phyloP scores from a whole-genome alignment of 2,888 invertebrate species.

The Phorcus lineatus region DNA sequence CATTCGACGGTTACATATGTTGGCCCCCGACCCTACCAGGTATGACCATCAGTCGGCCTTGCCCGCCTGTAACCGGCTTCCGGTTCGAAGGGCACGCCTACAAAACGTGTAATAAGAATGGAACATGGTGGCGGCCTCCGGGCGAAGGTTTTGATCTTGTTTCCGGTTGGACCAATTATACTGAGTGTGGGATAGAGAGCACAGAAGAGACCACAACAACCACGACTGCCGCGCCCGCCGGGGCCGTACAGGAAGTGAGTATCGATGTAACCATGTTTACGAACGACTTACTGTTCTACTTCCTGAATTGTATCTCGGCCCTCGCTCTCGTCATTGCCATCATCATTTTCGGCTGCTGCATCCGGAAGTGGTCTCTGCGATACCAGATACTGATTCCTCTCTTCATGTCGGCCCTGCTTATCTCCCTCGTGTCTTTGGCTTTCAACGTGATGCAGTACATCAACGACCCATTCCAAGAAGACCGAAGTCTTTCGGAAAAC shows the following conservation, averaged over 20 bases:
- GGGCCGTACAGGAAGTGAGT: background rate
- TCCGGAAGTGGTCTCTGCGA: slow-evolving; percentile 12
- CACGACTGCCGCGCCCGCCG: background rate
- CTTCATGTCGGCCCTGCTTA: slow-evolving; percentile 21
- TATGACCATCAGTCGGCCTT: slow-evolving; percentile 18
- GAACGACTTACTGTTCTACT: background rate
- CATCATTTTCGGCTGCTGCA: slow-evolving; percentile 15
- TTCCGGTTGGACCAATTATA: slow-evolving; percentile 22
- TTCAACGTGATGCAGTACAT: slow-evolving; percentile 6
- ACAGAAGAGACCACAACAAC: background rate
- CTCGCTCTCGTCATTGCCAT: slow-evolving; percentile 14
- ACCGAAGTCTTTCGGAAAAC: background rate
- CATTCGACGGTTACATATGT: slow-evolving; percentile 26
- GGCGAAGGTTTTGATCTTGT: background rate
- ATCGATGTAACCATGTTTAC: background rate
- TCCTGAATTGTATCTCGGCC: slow-evolving; percentile 6
- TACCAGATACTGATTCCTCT: slow-evolving; percentile 25
- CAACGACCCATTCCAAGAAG: slow-evolving; percentile 1
- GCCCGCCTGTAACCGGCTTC: slow-evolving; percentile 15
- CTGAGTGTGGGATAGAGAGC: background rate
- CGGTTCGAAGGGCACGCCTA: background rate
- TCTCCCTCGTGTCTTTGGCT: slow-evolving; percentile 26
- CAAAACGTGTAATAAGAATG: slow-evolving; percentile 25
- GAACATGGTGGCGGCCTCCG: slow-evolving; percentile 16
- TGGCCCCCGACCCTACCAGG: slow-evolving; percentile 30